Evolutionary conservation across 2,888 invertebrate genomes (phyloP).

Genomic region (Zootermopsis nevadensis): DNA sequence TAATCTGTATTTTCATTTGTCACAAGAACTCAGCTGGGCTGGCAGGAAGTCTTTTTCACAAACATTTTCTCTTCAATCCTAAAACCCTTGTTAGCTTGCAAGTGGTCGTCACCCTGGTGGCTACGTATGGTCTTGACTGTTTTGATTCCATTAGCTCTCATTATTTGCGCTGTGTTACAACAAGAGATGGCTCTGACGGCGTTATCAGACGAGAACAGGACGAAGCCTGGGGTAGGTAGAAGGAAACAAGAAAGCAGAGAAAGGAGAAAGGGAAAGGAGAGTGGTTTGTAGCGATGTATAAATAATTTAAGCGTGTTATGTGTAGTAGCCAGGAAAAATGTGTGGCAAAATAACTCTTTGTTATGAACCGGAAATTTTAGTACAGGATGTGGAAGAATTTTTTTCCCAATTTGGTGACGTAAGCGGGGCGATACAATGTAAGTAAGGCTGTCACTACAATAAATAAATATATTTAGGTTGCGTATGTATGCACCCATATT

Average conservation of each 20-base stretch:
- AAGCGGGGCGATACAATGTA: too few species aligned
- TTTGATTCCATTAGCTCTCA: slow-evolving; percentile 36
- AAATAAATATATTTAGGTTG: too few species aligned
- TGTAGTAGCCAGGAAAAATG: not conserved
- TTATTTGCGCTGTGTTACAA: not conserved
- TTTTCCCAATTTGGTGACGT: too few species aligned
- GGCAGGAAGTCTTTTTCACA: not conserved
- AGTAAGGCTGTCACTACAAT: too few species aligned
- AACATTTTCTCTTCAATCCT: slow-evolving; percentile 6
- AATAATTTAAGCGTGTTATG: not conserved
- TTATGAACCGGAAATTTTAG: too few species aligned
- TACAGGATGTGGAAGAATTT: too few species aligned
- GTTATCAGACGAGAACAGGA: slow-evolving; percentile 27
- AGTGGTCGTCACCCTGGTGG: not conserved
- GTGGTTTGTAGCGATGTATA: not conserved
- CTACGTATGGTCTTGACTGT: not conserved
- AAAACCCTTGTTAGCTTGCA: slow-evolving; percentile 12
- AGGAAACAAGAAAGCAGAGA: too few species aligned
- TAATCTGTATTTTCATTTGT: slow-evolving; percentile 23
- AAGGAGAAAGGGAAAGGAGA: not conserved
- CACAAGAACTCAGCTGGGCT: not conserved
- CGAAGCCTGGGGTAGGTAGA: not conserved
- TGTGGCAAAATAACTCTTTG: not conserved
- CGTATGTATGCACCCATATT: too few species aligned
- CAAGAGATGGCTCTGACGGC: not conserved